These are phyloP conservation scores for Epirrhoe tristata DNA, from an alignment of 2,888 invertebrate species.

Conservation along the genomic window DNA sequence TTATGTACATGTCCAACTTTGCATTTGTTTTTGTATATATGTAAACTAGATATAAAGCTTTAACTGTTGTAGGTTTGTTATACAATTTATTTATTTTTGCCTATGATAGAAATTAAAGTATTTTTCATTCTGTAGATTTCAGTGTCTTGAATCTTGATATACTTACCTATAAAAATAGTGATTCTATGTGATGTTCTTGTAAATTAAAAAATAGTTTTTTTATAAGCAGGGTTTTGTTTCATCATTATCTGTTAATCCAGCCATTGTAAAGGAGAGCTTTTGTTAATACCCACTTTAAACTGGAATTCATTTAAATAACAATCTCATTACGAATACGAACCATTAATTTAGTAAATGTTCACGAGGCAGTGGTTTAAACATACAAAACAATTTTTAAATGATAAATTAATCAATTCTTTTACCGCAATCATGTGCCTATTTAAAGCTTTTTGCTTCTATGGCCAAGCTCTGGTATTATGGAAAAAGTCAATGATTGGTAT, in stretches of 20 bases:
- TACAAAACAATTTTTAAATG: too few species aligned
- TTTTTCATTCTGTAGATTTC: conserved; percentile 29
- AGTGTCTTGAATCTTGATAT: conserved; percentile 6
- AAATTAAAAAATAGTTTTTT: conserved; percentile 2
- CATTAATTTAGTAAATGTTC: too few species aligned
- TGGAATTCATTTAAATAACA: too few species aligned
- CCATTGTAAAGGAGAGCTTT: background rate
- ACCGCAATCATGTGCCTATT: too few species aligned
- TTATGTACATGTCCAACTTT: conserved; percentile 38
- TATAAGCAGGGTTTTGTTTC: conserved; percentile 7
- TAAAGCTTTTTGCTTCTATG: too few species aligned
- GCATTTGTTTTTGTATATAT: conserved; percentile 73
- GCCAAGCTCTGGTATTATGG: too few species aligned
- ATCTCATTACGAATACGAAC: too few species aligned
- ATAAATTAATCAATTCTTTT: too few species aligned
- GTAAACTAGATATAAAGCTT: conserved; percentile 81
- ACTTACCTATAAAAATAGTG: conserved; percentile 5
- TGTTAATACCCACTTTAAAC: too few species aligned
- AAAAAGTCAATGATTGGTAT: too few species aligned
- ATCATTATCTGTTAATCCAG: background rate
- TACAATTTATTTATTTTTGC: conserved; percentile 66
- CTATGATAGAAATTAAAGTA: conserved; percentile 36
- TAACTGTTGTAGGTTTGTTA: conserved; percentile 76
- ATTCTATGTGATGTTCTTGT: conserved; percentile 9
- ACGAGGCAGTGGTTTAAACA: too few species aligned